These are phyloP conservation scores for Neocloeon triangulifer DNA, from an alignment of 1,140 invertebrate species.

Conservation along the genomic window DNA sequence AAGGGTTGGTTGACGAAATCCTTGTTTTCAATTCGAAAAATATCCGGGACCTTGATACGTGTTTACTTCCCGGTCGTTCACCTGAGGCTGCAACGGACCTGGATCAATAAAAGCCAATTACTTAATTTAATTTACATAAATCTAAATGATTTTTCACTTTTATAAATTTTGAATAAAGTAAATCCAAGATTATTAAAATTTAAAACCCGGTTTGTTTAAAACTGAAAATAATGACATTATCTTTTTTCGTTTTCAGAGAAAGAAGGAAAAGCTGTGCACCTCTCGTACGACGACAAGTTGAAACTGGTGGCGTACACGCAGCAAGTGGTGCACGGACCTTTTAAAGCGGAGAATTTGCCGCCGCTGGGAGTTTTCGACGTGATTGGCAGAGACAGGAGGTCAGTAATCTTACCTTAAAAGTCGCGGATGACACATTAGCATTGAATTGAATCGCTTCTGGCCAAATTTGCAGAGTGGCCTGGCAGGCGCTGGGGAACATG, in stretches of 20 bases:
- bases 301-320: constrained; percentile 78
- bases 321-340: constrained; percentile 74
- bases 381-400: constrained; percentile 77
- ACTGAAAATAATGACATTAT: constrained; percentile 3
- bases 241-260: constrained; percentile 44
- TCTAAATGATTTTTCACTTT: constrained; percentile 5
- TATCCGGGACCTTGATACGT: too few relatives aligned
- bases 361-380: constrained; percentile 85
- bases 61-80: too few relatives aligned
- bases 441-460: constrained; percentile 2
- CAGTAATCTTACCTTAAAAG: too few relatives aligned
- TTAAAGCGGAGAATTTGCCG: constrained; percentile 44
- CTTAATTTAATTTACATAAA: too few relatives aligned
- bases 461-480: constrained; percentile 42
- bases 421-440: too few relatives aligned
- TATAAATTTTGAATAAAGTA: constrained; percentile 6
- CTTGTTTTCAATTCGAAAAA: too few relatives aligned
- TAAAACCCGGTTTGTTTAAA: background rate
- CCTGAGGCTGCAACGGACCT: too few relatives aligned
- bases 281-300: constrained; percentile 83
- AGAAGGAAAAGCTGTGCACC: constrained; percentile 82
- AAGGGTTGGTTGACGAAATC: too few relatives aligned
- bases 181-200: constrained; percentile 4
- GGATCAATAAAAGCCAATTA: too few relatives aligned
- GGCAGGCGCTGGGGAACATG: constrained; percentile 76